Base-by-base conservation (phyloP, 1,140 invertebrate genomes). In the Drosophila tani region DNA sequence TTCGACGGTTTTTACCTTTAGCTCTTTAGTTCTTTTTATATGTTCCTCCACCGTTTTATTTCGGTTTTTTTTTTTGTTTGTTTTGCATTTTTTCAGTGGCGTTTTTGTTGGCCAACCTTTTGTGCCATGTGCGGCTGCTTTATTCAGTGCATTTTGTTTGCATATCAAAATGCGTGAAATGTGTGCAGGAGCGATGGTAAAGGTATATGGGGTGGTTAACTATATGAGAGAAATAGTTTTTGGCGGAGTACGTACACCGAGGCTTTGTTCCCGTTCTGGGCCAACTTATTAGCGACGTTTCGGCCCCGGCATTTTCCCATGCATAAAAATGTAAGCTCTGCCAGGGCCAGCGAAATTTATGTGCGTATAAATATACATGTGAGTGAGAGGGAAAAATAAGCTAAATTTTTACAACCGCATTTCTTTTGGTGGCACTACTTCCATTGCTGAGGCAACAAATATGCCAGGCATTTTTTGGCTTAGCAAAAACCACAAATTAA, bases 81-180 rank as follows among this genome's bases (percentile, higher is more conserved):
- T 64, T 70, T 58, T 45, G 15, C 57, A 32, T 75, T 46, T 49
- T 47, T 27, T 15, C 38, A 38, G 47, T 49, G n/a, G 35, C 50
- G 27, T 55, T 69, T 78, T 64, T 82, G 57, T 62, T 81, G 62
- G 49, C 55, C 77, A 68, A 43, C 63, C 82, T 85, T 85, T 84
- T 84, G 81, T 84, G 76, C 81, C 65, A 67, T 79, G 62, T 55
- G 58, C 60, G 57, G 75, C 75, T 73, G 67, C 55, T 80, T 82
- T 87, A 87, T 87, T 83, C 83, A 87, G 68, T 88, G 84, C 84
- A 79, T 84, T 87, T 68, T 87, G 82, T 86, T 87, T 87, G 84
- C 84, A 87, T 88, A 87, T 87, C 77, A 87, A 87, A 86, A 87
- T 87, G 84, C 84, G 84, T 87, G 65, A 88, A 87, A 87, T 87